These are phyloP conservation scores for Pygocentrus nattereri DNA, from an alignment of 2,797 vertebrate species.

Conservation along the genomic window DNA sequence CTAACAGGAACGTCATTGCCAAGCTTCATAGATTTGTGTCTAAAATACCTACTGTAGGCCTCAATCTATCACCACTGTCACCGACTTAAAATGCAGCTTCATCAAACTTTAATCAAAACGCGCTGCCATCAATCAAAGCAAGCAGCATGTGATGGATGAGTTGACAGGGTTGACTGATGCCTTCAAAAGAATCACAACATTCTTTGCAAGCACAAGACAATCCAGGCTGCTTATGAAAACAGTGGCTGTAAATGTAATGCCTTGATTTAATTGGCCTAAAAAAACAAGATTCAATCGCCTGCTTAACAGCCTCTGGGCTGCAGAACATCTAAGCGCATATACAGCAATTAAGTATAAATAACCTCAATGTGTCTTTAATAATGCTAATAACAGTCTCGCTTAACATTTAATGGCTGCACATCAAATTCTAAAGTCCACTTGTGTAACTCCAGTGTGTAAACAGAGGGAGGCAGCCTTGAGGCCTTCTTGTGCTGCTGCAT, in stretches of 20 bases:
- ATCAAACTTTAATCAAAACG: slow-evolving; percentile 43
- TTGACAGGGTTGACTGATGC: not conserved
- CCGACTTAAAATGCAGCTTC: slow-evolving; percentile 30
- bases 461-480: slow-evolving; percentile 47
- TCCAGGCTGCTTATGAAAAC: not conserved
- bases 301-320: slow-evolving; percentile 10
- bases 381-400: not conserved
- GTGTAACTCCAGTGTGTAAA: slow-evolving; percentile 1
- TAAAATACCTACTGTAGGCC: not conserved
- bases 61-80: slow-evolving; percentile 42
- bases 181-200: not conserved
- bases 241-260: slow-evolving; percentile 26
- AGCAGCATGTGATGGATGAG: slow-evolving; percentile 8
- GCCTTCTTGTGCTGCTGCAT: too few species aligned
- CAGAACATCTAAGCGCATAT: slow-evolving; percentile 8
- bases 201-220: not conserved
- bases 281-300: slow-evolving; percentile 13
- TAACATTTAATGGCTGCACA: slow-evolving; percentile 8
- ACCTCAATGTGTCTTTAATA: slow-evolving; percentile 44
- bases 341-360: slow-evolving; percentile 31
- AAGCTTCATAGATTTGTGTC: not conserved
- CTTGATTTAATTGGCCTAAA: slow-evolving; percentile 23
- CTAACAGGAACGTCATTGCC: not conserved
- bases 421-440: not conserved
- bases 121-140: slow-evolving; percentile 44